Base-by-base conservation (phyloP, 2,888 invertebrate genomes). In the Orthonevra nobilis region DNA sequence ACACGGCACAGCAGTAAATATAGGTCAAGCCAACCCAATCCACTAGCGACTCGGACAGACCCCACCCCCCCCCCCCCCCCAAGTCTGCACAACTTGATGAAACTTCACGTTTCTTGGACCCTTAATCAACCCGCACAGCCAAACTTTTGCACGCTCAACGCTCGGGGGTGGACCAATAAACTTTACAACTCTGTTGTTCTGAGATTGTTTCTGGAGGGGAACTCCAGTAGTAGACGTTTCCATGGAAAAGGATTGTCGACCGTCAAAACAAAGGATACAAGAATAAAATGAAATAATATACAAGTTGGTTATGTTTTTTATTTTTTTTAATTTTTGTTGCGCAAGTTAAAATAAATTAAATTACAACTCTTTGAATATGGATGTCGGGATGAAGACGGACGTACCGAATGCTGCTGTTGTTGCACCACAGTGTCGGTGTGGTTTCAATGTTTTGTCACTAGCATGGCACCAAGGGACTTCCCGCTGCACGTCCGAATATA, bases 401-500 rank as follows among this genome's bases (percentile, higher is more conserved):
- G 69, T 42, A 52, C 30, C 44, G 50, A 60, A 58, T 44, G 50
- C 10, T 61, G 40, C 36, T 36, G 54, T 38, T 52, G 56, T 44
- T 64, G 63, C 70, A 77, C 70, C 64, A 38, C 63, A 64, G 66
- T 54, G 72, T 72, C 77, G 77, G 77, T 79, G 77, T 61, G 77
- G 77, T 79, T 72, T 66, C 42, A 54, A 58, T 72, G 72, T 79
- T 79, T 60, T 79, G 77, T 79, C 72, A 79, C 70, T 79, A 40
- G 64, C 72, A 54, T 15, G 60, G 32, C 46, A 58, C 14, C 66
- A 15, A 60, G 46, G 60, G 54, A 79, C 20, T 66, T 70, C 60
- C 54, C 64, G 30, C 52, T 48, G 30, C 12, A 38, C 30, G 56
- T 56, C 38, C 38, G 34, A 58, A 70, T 75, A 50, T 44, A n/a